These are phyloP conservation scores for Lasiommata megera DNA, from an alignment of 2,888 invertebrate genomes.

Conservation along the genomic window DNA sequence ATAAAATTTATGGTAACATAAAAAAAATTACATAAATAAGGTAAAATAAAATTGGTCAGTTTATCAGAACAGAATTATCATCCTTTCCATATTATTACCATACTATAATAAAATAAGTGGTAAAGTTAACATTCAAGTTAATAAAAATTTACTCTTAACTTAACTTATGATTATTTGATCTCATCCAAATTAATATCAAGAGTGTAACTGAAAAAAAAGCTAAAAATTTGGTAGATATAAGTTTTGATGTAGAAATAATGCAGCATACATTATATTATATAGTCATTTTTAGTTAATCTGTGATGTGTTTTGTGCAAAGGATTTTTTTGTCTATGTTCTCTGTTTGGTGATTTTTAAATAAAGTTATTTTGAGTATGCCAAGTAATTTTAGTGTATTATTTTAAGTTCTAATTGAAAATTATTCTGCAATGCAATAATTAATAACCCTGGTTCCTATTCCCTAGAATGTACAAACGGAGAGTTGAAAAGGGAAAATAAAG, in stretches of 20 bases:
- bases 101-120: too few species aligned
- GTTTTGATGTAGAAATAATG: slow-evolving; percentile 27
- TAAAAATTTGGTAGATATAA: slow-evolving; percentile 9
- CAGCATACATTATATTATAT: slow-evolving; percentile 40
- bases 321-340: slow-evolving; percentile 50
- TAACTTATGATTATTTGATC: slow-evolving; percentile 9
- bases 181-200: slow-evolving; percentile 11
- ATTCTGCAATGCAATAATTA: too few species aligned
- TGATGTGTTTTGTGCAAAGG: slow-evolving; percentile 67
- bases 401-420: too few species aligned
- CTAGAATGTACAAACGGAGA: too few species aligned
- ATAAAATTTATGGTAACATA: too few species aligned
- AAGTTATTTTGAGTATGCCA: slow-evolving; percentile 67
- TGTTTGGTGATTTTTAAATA: slow-evolving; percentile 61
- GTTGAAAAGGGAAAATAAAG: too few species aligned
- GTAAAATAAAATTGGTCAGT: too few species aligned
- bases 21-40: too few species aligned
- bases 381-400: slow-evolving; percentile 26
- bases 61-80: too few species aligned
- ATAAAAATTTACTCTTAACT: background rate
- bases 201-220: slow-evolving; percentile 15
- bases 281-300: slow-evolving; percentile 63
- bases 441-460: background rate
- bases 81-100: too few species aligned
- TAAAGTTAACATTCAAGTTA: background rate